Percentiles rank a stretch among this genome's conserved stretches.
Conservation (phyloP, 2,797 vertebrate species). For the Neostethus bicornis region DNA sequence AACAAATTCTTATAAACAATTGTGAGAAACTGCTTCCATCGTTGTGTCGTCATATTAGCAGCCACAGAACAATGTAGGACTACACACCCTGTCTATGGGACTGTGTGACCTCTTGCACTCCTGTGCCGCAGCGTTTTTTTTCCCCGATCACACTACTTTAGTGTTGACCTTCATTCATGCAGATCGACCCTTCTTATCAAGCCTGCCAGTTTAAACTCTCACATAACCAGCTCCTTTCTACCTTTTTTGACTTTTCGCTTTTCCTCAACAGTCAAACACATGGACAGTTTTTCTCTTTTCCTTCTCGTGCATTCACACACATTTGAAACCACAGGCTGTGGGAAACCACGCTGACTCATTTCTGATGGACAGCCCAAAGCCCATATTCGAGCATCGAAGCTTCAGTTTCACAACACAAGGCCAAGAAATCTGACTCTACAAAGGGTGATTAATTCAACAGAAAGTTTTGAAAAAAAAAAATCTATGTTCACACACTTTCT, state of each 20-base stretch:
- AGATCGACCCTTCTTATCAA: slow-evolving; percentile 78
- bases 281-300: slow-evolving; percentile 44
- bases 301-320: slow-evolving; percentile 49
- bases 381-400: slow-evolving; percentile 59
- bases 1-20: slow-evolving; percentile 69
- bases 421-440: slow-evolving; percentile 72
- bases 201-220: slow-evolving; percentile 60
- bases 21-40: slow-evolving; percentile 71
- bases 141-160: slow-evolving; percentile 52
- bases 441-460: slow-evolving; percentile 69
- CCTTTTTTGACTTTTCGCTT: slow-evolving; percentile 22
- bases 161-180: slow-evolving; percentile 77
- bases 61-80: slow-evolving; percentile 72
- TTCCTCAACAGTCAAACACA: slow-evolving; percentile 34
- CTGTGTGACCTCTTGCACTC: slow-evolving; percentile 59
- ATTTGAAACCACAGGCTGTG: slow-evolving; percentile 59
- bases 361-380: slow-evolving; percentile 38
- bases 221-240: slow-evolving; percentile 12
- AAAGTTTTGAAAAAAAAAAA: slow-evolving; percentile 66
- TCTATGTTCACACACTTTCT: slow-evolving; percentile 66
- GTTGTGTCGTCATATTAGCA: slow-evolving; percentile 49
- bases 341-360: slow-evolving; percentile 63
- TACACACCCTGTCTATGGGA: slow-evolving; percentile 78
- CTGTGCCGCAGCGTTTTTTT: slow-evolving; percentile 42
- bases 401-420: slow-evolving; percentile 37